Percentiles rank a stretch among this genome's conserved stretches.
Conservation (phyloP, 2,888 invertebrate genomes). For the Eueremaeus valkanovi region DNA sequence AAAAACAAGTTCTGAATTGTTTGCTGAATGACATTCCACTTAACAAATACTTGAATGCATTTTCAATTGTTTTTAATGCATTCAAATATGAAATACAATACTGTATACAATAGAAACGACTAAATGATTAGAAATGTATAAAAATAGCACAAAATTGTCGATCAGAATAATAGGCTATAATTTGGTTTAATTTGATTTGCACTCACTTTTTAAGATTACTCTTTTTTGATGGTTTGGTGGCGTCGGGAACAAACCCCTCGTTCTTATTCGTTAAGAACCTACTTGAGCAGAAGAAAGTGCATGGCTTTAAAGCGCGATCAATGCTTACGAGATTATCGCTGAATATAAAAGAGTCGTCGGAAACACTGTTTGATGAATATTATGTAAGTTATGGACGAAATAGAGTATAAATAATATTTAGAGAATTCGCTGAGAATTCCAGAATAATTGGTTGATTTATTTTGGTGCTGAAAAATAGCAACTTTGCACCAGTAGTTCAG, state of each 20-base stretch:
- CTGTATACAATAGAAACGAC: too few relatives aligned
- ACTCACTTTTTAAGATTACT: neutral
- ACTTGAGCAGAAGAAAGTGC: neutral
- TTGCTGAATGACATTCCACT: too few relatives aligned
- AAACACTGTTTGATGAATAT: slow-evolving; percentile 5
- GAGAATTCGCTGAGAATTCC: neutral
- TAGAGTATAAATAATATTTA: neutral
- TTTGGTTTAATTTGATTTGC: too few relatives aligned
- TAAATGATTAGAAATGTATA: too few relatives aligned
- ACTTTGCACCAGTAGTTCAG: slow-evolving; percentile 18
- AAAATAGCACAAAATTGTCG: too few relatives aligned
- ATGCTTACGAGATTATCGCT: slow-evolving; percentile 8
- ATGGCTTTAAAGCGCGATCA: neutral
- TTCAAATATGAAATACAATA: too few relatives aligned
- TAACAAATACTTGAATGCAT: neutral
- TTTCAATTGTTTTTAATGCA: too few relatives aligned
- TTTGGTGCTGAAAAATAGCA: neutral
- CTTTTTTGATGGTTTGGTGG: neutral
- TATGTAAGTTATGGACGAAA: neutral
- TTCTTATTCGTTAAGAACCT: neutral
- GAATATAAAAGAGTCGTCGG: slow-evolving; percentile 23
- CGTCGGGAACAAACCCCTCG: slow-evolving; percentile 16
- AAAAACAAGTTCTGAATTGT: too few relatives aligned
- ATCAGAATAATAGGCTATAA: too few relatives aligned
- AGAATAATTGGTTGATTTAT: neutral